Base-by-base conservation (phyloP, 2,797 vertebrate genomes). In the Parambassis ranga region DNA sequence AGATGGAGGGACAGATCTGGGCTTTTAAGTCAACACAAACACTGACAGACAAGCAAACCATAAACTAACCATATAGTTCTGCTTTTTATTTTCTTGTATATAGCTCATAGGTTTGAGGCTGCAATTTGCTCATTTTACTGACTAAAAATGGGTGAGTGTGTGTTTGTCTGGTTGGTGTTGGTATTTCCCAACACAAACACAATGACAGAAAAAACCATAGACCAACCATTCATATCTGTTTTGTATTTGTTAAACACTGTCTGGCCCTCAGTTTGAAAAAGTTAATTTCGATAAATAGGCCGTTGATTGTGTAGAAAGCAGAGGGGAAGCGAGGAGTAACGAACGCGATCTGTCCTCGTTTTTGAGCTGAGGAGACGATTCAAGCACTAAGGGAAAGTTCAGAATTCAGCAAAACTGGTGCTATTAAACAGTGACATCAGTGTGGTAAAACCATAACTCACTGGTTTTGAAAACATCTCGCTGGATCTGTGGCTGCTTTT, bases 381-480 rank as follows among this genome's bases (percentile, higher is more conserved):
- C 64, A 62, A 56, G 53, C n/a, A 30, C 35, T 15, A 26, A 63
- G 65, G 70, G 61, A 87, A 86, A 90, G 56, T 73, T 85, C 38
- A 64, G 58, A 72, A 83, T 79, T 86, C 73, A 86, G 83, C 72
- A 70, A 69, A 79, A 81, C 24, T 20, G 23, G 16, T 52, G 77
- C 46, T 76, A 77, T 90, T 91, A 83, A 83, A 81, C 30, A 14
- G 63, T 86, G 89, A 89, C 84, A 88, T 89, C 82, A 87, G 75
- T 74, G 65, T 55, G 79, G 86, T 81, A 63, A 71, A 74, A 64
- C 59, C 65, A 86, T 79, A 85, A 85, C 71, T 77, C 53, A 39
- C 53, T 83, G 81, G 58, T 68, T 78, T 83, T 53, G 39, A 71
- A 87, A 85, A 80, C 73, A 81, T 82, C 73, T 72, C 0, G 42